Conservation (phyloP, 2,888 invertebrate genomes). For the Oxyscelio sp. region DNA sequence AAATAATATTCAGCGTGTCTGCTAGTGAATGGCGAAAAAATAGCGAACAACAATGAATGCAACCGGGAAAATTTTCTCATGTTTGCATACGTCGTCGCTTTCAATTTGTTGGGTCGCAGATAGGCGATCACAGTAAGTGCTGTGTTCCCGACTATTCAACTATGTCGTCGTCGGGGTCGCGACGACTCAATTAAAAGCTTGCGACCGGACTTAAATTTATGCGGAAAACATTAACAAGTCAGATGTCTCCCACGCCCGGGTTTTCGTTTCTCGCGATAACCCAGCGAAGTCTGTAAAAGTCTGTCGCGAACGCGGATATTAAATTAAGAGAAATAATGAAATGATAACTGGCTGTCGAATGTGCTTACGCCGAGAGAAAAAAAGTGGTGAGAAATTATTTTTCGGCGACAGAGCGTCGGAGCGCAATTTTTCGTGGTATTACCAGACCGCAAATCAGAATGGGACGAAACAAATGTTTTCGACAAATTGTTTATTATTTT, state of each 20-base stretch:
- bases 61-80: slow-evolving; percentile 62
- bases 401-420: slow-evolving; percentile 29
- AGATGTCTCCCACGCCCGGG: slow-evolving; percentile 81
- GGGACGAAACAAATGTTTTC: no score
- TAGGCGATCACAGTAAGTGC: slow-evolving; percentile 68
- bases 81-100: slow-evolving; percentile 75
- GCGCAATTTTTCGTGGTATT: slow-evolving; percentile 24
- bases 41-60: slow-evolving; percentile 63
- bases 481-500: no score
- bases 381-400: slow-evolving; percentile 61
- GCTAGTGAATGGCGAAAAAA: slow-evolving; percentile 54
- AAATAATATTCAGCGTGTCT: slow-evolving; percentile 63
- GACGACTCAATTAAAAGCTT: slow-evolving; percentile 76
- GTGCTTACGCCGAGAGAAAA: slow-evolving; percentile 51
- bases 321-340: slow-evolving; percentile 87
- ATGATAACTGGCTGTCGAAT: slow-evolving; percentile 83
- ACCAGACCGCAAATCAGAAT: slow-evolving; percentile 18
- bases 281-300: slow-evolving; percentile 71
- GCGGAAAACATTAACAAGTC: slow-evolving; percentile 88
- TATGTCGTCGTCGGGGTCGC: slow-evolving; percentile 60
- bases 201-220: slow-evolving; percentile 85
- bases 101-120: slow-evolving; percentile 68
- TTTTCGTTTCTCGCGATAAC: slow-evolving; percentile 51
- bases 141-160: slow-evolving; percentile 61
- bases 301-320: slow-evolving; percentile 80